Base-by-base conservation (phyloP, 2,888 invertebrate genomes). In the Dorcus parallelipipedus region DNA sequence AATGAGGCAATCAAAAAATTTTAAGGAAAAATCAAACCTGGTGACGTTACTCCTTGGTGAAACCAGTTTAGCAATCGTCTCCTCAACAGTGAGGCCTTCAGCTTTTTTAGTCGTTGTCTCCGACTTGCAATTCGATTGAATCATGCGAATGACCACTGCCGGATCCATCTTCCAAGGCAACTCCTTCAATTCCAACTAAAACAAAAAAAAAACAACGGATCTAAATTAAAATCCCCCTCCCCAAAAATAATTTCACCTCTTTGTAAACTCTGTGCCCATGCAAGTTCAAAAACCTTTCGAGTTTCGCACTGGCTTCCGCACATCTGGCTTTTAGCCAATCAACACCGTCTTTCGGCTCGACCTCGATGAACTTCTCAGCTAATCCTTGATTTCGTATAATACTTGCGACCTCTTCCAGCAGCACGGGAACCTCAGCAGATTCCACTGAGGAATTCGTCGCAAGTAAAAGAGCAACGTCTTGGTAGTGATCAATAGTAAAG, bases 231-330 rank as follows among this genome's bases (percentile, higher is more conserved):
- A 7, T 33, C 6, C 26, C 26, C 26, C 5, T 4, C 6, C 26
- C 7, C 2, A 5, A 41, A 14, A 41, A 41, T 10, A 1, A 14
- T 64, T 72, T 20, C 20, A 86, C 86, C 79, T 88, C 88, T 76
- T 83, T 84, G 48, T 85, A 76, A 57, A 82, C 80, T 63, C 93
- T 82, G 74, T 91, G 89, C 0, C 92, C 92, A 68, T 92, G 89
- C 52, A 81, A 79, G 10, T 82, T 73, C 55, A 93, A 75, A 71
- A 93, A 91, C 3, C 76, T 69, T 0, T 77, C 70, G 23, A 88
- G 82, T 50, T 83, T 76, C 2, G 76, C 65, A 47, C 80, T 74
- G 8, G 73, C 76, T 14, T 76, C 70, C 0, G 82, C 80, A 51
- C 82, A 78, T 64, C 86, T 81, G 0, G 71, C 66, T 65, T 80